phyloP scores from a whole-genome alignment of 2,113 vertebrate species.

The Notarius quadriscutis region DNA sequence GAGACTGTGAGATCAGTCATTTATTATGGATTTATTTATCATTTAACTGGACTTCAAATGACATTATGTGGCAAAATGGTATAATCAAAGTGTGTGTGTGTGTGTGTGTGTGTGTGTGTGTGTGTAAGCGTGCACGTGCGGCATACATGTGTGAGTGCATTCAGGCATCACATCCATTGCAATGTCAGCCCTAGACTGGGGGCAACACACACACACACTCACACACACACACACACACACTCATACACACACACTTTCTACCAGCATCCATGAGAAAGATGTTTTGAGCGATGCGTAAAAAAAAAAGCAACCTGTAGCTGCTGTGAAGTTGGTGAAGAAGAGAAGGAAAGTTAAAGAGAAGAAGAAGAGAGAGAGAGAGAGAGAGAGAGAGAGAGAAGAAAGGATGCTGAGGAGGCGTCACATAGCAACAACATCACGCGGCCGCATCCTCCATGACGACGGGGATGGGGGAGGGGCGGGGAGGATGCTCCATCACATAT shows the following conservation, averaged over 20 bases:
- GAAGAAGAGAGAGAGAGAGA: neutral
- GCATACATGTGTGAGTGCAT: neutral
- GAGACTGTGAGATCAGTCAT: neutral
- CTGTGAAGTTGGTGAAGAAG: slow-evolving; percentile 28
- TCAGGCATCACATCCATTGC: slow-evolving; percentile 6
- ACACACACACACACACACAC: neutral
- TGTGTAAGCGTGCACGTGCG: neutral
- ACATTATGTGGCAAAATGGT: neutral
- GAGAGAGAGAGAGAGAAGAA: neutral
- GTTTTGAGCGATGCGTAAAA: neutral
- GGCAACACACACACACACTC: neutral
- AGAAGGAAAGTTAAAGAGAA: slow-evolving; percentile 43
- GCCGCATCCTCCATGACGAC: slow-evolving; percentile 70
- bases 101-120: neutral
- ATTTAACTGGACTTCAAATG: neutral
- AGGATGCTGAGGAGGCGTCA: slow-evolving; percentile 8
- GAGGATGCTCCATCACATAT: slow-evolving; percentile 36
- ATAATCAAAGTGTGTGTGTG: neutral
- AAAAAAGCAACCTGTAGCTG: slow-evolving; percentile 51
- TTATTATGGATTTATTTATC: neutral
- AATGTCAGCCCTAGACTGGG: slow-evolving; percentile 1
- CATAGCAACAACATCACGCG: slow-evolving; percentile 52
- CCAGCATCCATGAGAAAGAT: neutral
- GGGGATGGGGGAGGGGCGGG: slow-evolving; percentile 38
- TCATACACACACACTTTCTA: neutral